These are phyloP conservation scores for Lichenostomus cassidix DNA, from an alignment of 2,113 vertebrate species.

Conservation along the genomic window DNA sequence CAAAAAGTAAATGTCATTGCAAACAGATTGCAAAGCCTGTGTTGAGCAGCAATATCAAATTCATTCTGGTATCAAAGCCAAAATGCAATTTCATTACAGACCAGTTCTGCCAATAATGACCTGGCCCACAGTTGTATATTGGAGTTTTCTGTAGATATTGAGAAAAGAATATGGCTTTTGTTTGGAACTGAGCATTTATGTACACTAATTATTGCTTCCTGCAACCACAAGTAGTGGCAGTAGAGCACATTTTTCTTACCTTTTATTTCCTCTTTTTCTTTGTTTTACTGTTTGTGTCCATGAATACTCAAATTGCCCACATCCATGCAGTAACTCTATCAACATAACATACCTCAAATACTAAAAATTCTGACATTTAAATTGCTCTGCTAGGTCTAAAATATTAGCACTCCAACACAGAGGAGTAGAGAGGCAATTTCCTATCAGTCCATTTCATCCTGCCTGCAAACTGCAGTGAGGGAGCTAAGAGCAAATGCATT, in stretches of 20 bases:
- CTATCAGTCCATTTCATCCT: background rate
- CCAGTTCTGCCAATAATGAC: background rate
- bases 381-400: background rate
- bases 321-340: background rate
- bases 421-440: background rate
- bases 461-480: background rate
- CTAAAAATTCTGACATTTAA: background rate
- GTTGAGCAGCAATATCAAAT: background rate
- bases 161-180: background rate
- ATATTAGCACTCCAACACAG: background rate
- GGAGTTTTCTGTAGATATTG: background rate
- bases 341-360: background rate
- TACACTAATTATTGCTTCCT: background rate
- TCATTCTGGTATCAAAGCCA: background rate
- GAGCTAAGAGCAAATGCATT: background rate
- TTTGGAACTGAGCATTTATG: background rate
- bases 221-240: background rate
- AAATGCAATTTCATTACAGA: background rate
- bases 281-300: background rate
- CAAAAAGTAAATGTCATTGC: constrained; percentile 14
- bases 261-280: background rate
- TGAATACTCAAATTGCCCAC: background rate
- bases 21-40: background rate
- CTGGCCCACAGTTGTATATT: background rate
- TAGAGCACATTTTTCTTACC: background rate